Conservation (phyloP, 2,888 invertebrate genomes). For the Leptinotarsa haldemani region DNA sequence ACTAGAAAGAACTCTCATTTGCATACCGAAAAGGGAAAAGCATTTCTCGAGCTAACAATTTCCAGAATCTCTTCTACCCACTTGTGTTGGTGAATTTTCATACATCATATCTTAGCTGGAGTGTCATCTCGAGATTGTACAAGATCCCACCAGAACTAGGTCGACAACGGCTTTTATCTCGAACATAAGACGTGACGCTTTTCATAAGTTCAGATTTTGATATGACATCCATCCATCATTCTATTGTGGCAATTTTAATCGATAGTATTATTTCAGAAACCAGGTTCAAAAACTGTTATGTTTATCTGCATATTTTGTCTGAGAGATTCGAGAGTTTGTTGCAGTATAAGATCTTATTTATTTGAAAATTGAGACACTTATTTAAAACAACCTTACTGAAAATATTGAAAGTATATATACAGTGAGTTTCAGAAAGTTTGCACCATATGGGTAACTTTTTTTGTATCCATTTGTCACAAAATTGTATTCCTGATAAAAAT, state of each 20-base stretch:
- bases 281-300: no score
- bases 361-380: no score
- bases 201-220: constrained; percentile 9
- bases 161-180: constrained; percentile 14
- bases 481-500: no score
- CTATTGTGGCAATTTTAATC: constrained; percentile 6
- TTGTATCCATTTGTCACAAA: no score
- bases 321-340: no score
- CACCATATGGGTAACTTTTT: no score
- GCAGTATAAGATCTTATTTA: no score
- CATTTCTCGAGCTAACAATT: not conserved
- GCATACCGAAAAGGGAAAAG: not conserved
- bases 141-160: constrained; percentile 1
- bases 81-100: constrained; percentile 8
- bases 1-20: not conserved
- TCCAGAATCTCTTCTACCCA: not conserved
- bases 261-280: not conserved
- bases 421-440: no score
- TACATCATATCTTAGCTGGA: constrained; percentile 2
- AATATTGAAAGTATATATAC: no score
- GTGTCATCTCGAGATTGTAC: constrained; percentile 15
- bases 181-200: constrained; percentile 10
- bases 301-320: no score
- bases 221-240: constrained; percentile 9
- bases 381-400: no score